Base-by-base conservation (phyloP, 2,888 invertebrate genomes). In the Watsonalla cultraria region DNA sequence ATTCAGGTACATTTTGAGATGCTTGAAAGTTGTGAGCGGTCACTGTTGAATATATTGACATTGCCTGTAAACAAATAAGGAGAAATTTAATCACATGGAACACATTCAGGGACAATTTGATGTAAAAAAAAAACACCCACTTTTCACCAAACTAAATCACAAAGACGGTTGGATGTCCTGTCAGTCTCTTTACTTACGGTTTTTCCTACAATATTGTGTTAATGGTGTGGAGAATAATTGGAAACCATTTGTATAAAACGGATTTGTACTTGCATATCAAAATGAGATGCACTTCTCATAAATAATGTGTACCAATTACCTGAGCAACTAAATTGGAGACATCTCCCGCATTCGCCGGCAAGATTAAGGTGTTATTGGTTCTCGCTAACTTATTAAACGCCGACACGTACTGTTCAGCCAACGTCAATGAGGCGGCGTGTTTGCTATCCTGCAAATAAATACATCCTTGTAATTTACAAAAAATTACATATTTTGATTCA, bases 401-500 rank as follows among this genome's bases (percentile, higher is more conserved):
- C 15, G 93, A 90, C 45, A 99, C 97, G 79, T 99, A 99, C 78
- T 99, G 97, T 76, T 99, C 99, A 0, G 99, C 99, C 58, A 99
- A 92, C 11, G 95, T 94, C 45, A 99, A 89, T 0, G 97, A 95
- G 2, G 99, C 99, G 0, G 99, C 99, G 86, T 96, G 95, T 61
- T 94, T 93, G 24, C 97, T 98, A 73, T 96, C 93, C 93, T 95
- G 77, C 8, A 79, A 76, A 51, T 54, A 57, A 37, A 50, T 13
- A 45, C 33, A 42, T 5, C 42, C 11, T 1, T 46, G 8, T 14
- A 24, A 24, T 24, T 1, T 24, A 4, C 24, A 24, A 24, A 24
- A 24, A 24, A 24, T 24, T 24, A 24, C 24, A 24, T 2, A 24
- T 24, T 24, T 24, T 24, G 4, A 2, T 24, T 24, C 24, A 24